Evolutionary conservation across 2,797 vertebrate genomes (phyloP), one percentile per base, ranked within the genome.

Genomic region (Picus viridis): DNA sequence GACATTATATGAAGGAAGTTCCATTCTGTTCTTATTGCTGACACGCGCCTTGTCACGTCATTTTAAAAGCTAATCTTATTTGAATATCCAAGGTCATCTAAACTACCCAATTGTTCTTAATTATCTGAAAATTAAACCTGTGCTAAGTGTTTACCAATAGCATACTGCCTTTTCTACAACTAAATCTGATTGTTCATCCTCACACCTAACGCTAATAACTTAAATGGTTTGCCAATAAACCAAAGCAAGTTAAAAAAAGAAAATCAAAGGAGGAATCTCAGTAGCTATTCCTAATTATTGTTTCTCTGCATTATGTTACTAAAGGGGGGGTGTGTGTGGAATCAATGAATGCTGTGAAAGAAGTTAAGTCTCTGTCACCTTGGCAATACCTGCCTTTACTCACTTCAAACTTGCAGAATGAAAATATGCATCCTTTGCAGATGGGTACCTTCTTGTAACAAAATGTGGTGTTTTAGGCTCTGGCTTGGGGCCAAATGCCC

Each of bases 171-270:
- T 95, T 94, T 92, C 61, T 63, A 63, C 84, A 92, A 83, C 86
- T 94, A 91, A 96, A 96, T 92, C 51, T 26, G 57, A 90, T 76
- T 95, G 62, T 32, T 93, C 77, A 27, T 72, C 88, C 78, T 94
- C 73, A 92, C 81, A 73, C 82, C 59, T 49, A 93, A 88, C 56
- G 92, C 80, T 88, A 93, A 90, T 83, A 95, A 92, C 53, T 88
- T 96, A 96, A 97, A 86, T 84, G 82, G 93, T 96, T 93, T 96
- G 83, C 58, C 92, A 95, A 94, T 95, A 83, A 70, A 83, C 15
- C 45, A 77, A 89, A 93, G 61, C 41, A 47, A 92, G 62, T 43
- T 13, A 51, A 29, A 54, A 30, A 68, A 71, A 91, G 72, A 90
- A 93, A 87, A 88, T 91, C 95, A 96, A 96, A 86, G 39, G 39